Base-by-base conservation (phyloP, 1,140 invertebrate genomes). In the Diachasma alloeum region DNA sequence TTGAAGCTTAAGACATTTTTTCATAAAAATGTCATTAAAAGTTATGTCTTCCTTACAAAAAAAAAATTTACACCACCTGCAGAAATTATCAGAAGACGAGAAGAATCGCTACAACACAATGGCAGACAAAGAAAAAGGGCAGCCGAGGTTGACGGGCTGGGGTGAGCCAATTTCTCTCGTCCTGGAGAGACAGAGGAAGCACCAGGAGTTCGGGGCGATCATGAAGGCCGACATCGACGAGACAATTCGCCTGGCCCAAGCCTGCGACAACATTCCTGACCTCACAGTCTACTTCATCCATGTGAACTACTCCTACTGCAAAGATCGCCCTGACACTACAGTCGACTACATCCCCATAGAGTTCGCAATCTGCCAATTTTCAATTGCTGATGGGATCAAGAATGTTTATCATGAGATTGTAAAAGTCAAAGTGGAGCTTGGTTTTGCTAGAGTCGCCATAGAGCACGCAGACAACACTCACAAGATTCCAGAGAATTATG, bases 361-460 rank as follows among this genome's bases (percentile, higher is more conserved):
- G 76, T 85, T 88, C 74, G 84, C 86, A 0, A 19, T 90, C 0
- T 72, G 76, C 8, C 75, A 84, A 48, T 93, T 93, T 81, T 91
- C 89, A 48, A 73, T 93, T 1, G 53, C 83, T 37, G 81, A 91
- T 53, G 93, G 92, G 1, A 85, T 92, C 0, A 81, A 81, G 42
- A 84, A 90, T 8, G 77, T 86, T 1, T 92, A 91, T 77, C 90
- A 92, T 83, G 83, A 85, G 78, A 81, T 91, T 10, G 82, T 93
- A 0, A 90, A 90, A 71, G 88, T 90, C 46, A 66, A 81, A 6
- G 89, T 91, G 63, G 90, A 89, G 24, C 44, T 91, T 0, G 92
- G 92, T 0, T 93, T 90, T 77, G 86, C 85, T 0, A 84, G 83
- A 19, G 87, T 90, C 42, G 90, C 91, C 0, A 86, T 89, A 66